Evolutionary conservation across 2,113 vertebrate species (phyloP), one percentile per base, ranked within the genome.

Genomic region (Indri indri): DNA sequence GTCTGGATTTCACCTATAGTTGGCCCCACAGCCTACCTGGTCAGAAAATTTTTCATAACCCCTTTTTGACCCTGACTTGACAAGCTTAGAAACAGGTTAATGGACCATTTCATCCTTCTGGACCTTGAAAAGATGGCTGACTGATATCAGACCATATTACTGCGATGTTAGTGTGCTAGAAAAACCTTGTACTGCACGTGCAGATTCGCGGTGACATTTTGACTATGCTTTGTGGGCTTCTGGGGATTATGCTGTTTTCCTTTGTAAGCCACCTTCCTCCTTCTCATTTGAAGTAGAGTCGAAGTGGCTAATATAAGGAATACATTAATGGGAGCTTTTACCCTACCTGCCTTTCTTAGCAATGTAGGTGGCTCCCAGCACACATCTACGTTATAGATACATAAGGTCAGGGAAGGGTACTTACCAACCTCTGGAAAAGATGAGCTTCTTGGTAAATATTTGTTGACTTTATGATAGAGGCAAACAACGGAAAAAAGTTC

Each of bases 21-120:
- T 73, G 54, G 52, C 79, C 96, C 74, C 50, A 90, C 71, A 98
- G 94, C 82, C 96, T 88, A 82, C 0, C 84, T 89, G 0, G 71
- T 96, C 98, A 98, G 76, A 84, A 97, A 61, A 27, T 80, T 96
- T 93, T 84, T 88, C 54, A n/a, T 81, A 82, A 92, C 0, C 22
- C 76, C 4, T n/a, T 52, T 98, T 97, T 98, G n/a, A 84, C 92
- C 81, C 32, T 98, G 54, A 2, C 83, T 92, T 96, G 90, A 30
- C 71, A 92, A 86, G 71, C 96, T 98, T 98, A 97, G 90, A 97
- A 97, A 91, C 93, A 87, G 34, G 88, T 90, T 97, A 95, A 88
- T 0, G 0, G 6, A 6, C 93, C 98, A 6, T 95, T 83, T 94
- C 91, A 84, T 97, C 11, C 4, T 95, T 85, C 84, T 97, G 61